Base-by-base conservation (phyloP, 2,113 vertebrate species). In the Tichodroma muraria region DNA sequence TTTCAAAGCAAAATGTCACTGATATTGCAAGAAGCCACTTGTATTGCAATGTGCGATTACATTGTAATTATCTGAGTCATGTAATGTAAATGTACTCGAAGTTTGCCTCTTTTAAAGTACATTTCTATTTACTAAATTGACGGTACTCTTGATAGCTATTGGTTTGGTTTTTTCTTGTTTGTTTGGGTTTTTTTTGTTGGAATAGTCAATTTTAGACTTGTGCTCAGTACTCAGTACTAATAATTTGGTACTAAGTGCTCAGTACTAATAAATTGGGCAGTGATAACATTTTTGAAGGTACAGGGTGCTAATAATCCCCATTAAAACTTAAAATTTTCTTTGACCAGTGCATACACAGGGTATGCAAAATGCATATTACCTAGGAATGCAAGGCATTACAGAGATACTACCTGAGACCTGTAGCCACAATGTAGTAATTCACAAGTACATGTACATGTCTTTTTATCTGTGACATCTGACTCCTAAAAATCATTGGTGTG, bases 291-390 rank as follows among this genome's bases (percentile, higher is more conserved):
- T 83, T 81, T 59, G 23, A 68, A 84, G 52, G 37, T 44, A 14
- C 2, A 15, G 44, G 42, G 9, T n/a, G 10, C 56, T 87, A 75
- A 16, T 84, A 81, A 75, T 44, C 57, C 24, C 24, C 10, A 20
- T 64, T 75, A 80, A 78, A 84, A 10, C 28, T 73, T 61, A 33
- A 70, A 19, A 40, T 60, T 85, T 82, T 76, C 31, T 80, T 80
- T 5, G 3, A 14, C 73, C 8, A 10, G 23, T 53, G 49, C 31
- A 11, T 77, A 42, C 14, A 3, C 0, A 6, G 54, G 3, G 64
- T 86, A 2, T 44, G 27, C 11, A 24, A 63, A 84, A 54, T 47
- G 2, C 8, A 13, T 63, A 79, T 63, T 72, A 11, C 25, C 42
- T n/a, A 5, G 4, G 24, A 84, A 27, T 15, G 17, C 6, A 2